Base-by-base conservation (phyloP, 2,888 invertebrate genomes). In the Macropis europaea region DNA sequence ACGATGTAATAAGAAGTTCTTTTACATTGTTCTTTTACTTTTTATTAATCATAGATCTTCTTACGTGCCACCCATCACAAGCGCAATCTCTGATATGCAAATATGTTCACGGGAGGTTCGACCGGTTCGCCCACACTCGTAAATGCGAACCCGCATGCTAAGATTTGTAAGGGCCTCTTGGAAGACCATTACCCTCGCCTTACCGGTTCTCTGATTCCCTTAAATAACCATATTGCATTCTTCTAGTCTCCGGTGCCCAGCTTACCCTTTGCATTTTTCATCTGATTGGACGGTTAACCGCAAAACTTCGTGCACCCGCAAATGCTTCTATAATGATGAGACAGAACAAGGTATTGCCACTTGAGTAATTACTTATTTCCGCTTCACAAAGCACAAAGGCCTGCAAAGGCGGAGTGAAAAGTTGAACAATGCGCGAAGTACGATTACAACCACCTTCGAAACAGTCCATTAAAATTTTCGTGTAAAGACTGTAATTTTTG, bases 141-240 rank as follows among this genome's bases (percentile, higher is more conserved):
- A 56, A 60, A 36, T 28, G 28, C 11, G 2, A 56, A n/a, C 34
- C 26, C 17, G 6, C 11, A 5, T 9, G 11, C n/a, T 19, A 11
- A 19, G 43, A 43, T 32, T 34, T 28, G 13, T 13, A 45, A 43
- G 19, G 53, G 34, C 19, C 61, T 40, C n/a, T 30, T 61, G 7
- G 26, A 17, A 15, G 34, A 22, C 34, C 28, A 62, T 45, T 15
- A 11, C 45, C 15, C 45, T 54, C n/a, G 36, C 56, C 43, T 28
- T 13, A 45, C 62, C 19, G 43, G 43, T 62, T 54, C 26, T 32
- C 15, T 54, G 9, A n/a, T 24, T 34, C n/a, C 11, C 30, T 45
- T 4, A 42, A 57, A 15, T 17, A 22, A 2, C 6, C 36, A 2
- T 13, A 26, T 13, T 42, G 30, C 24, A 15, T 28, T 15, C 11